Percentiles rank a stretch among this genome's conserved stretches.
Evolutionary conservation across 2,797 vertebrate species (phyloP).

Genomic region (Pseudochirops cupreus): DNA sequence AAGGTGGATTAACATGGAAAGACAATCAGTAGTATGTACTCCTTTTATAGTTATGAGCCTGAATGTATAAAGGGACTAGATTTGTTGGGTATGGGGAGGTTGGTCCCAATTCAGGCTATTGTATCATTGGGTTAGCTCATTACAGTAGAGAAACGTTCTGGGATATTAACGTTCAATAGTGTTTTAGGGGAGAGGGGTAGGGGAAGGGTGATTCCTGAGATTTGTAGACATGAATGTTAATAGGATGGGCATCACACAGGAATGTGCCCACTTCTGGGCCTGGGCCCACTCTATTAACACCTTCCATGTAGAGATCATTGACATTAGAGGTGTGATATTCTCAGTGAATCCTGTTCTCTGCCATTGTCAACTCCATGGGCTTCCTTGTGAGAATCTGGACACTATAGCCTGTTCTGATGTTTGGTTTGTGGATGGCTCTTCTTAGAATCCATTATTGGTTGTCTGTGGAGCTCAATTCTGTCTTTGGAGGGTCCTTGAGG

Average conservation of each 20-base stretch:
- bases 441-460: background rate
- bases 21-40: background rate
- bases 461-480: background rate
- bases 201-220: no score
- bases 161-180: no score
- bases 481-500: background rate
- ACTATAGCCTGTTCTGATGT: background rate
- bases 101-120: background rate
- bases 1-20: background rate
- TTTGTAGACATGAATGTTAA: no score
- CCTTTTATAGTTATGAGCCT: background rate
- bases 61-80: background rate
- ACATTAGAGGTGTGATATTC: background rate
- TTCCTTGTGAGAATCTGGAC: background rate
- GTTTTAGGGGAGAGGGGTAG: no score
- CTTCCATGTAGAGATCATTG: background rate
- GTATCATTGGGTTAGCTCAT: background rate
- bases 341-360: background rate
- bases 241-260: no score
- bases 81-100: background rate
- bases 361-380: background rate
- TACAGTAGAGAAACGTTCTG: background rate
- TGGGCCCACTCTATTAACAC: background rate
- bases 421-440: background rate
- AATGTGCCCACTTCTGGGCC: background rate